phyloP scores from a whole-genome alignment of 1,140 invertebrate species.

The Cryptotermes secundus region DNA sequence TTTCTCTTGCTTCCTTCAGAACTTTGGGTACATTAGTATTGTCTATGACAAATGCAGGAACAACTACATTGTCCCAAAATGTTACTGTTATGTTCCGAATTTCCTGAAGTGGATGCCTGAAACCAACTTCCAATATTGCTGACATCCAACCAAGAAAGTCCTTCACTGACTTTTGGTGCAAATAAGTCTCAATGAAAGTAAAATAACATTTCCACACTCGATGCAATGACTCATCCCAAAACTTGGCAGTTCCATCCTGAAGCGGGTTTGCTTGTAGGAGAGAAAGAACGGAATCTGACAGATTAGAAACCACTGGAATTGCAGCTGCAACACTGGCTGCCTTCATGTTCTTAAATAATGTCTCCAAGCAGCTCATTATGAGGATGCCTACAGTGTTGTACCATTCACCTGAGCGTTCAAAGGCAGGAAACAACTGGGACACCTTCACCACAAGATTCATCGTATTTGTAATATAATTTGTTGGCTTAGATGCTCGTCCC shows the following conservation, averaged over 20 bases:
- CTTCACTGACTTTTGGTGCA: not conserved
- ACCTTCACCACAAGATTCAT: conserved; percentile 2
- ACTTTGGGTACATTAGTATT: not conserved
- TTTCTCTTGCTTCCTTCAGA: not conserved
- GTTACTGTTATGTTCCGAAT: not conserved
- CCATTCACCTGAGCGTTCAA: not conserved
- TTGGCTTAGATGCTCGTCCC: not conserved
- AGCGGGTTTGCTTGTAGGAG: not conserved
- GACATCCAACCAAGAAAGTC: conserved; percentile 1
- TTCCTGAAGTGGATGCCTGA: not conserved
- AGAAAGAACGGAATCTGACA: not conserved
- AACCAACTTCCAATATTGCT: not conserved
- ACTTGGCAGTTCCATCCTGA: not conserved
- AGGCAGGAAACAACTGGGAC: not conserved
- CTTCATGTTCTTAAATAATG: not conserved
- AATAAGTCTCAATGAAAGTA: not conserved
- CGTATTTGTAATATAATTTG: not conserved
- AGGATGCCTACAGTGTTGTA: not conserved
- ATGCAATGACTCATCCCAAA: not conserved
- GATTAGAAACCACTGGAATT: not conserved
- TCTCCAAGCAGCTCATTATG: conserved; percentile 10
- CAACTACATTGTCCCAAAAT: not conserved
- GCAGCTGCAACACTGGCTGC: not conserved
- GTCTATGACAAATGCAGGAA: not conserved
- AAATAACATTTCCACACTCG: conserved; percentile 15